Percentiles rank a stretch among this genome's conserved stretches.
Conservation (phyloP, 2,797 vertebrate genomes). For the Danionella dracula region DNA sequence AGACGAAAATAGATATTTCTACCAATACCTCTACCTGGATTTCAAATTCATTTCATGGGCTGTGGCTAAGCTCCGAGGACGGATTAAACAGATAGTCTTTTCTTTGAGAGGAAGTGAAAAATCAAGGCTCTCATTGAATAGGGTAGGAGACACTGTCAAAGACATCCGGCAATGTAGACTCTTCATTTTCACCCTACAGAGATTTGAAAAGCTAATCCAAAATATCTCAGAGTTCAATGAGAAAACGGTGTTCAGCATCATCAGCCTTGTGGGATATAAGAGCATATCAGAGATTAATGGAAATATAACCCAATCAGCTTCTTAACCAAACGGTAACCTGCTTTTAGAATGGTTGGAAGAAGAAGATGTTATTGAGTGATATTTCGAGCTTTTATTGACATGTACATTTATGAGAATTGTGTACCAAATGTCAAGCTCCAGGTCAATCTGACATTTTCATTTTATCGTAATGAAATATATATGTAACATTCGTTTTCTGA, state of each 20-base stretch:
- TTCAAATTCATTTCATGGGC: constrained; percentile 67
- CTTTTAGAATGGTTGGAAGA: too few relatives aligned
- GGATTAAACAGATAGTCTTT: constrained; percentile 70
- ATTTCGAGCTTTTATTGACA: too few relatives aligned
- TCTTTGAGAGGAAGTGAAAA: constrained; percentile 62
- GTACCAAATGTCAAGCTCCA: too few relatives aligned
- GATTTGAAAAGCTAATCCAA: constrained; percentile 4
- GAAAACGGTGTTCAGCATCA: background rate
- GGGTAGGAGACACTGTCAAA: constrained; percentile 11
- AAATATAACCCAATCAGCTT: background rate
- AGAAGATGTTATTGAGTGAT: too few relatives aligned
- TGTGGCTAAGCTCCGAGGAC: constrained; percentile 56
- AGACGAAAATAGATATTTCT: constrained; percentile 57
- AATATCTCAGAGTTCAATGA: background rate
- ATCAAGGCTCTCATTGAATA: constrained; percentile 38
- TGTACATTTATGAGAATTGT: too few relatives aligned
- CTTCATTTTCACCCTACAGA: constrained; percentile 7
- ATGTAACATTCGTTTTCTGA: too few relatives aligned
- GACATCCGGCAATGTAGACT: background rate
- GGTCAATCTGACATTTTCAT: too few relatives aligned
- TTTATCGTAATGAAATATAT: too few relatives aligned
- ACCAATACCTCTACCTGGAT: constrained; percentile 41
- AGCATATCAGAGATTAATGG: background rate
- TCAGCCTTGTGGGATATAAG: background rate
- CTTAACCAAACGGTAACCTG: background rate